Percentiles rank a stretch among this genome's conserved stretches.
phyloP scores from a whole-genome alignment of 2,797 vertebrate species.

The Aselliscus stoliczkanus region DNA sequence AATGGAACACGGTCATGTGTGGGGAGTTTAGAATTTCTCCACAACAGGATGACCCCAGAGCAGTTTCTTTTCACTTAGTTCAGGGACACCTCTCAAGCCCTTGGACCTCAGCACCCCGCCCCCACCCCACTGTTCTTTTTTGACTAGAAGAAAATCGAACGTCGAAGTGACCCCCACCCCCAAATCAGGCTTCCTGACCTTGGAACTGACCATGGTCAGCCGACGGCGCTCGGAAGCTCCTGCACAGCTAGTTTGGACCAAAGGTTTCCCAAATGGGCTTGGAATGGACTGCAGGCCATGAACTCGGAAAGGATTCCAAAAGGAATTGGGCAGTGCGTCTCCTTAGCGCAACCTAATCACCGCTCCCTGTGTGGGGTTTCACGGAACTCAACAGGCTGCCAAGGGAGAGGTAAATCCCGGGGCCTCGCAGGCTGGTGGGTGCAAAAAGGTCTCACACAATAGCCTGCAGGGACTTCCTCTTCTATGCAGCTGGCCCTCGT shows the following conservation, averaged over 20 bases:
- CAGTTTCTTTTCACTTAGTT: not conserved
- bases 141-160: not conserved
- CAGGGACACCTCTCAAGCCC: not conserved
- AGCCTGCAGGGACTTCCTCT: not conserved
- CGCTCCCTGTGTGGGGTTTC: not conserved
- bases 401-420: not conserved
- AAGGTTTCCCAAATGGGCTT: not conserved
- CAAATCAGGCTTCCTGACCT: not conserved
- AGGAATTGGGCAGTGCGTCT: not conserved
- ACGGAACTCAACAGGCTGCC: not conserved
- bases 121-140: not conserved
- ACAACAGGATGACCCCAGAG: fast-evolving
- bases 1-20: fast-evolving
- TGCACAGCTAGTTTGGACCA: not conserved
- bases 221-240: not conserved
- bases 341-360: not conserved
- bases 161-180: not conserved
- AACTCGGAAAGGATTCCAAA: not conserved
- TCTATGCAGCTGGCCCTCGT: not conserved
- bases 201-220: not conserved
- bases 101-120: not conserved
- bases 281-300: not conserved
- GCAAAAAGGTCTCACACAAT: not conserved
- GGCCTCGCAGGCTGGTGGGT: not conserved
- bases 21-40: not conserved